These are phyloP conservation scores for Parus major DNA, from an alignment of 2,113 vertebrate genomes.

Conservation along the genomic window DNA sequence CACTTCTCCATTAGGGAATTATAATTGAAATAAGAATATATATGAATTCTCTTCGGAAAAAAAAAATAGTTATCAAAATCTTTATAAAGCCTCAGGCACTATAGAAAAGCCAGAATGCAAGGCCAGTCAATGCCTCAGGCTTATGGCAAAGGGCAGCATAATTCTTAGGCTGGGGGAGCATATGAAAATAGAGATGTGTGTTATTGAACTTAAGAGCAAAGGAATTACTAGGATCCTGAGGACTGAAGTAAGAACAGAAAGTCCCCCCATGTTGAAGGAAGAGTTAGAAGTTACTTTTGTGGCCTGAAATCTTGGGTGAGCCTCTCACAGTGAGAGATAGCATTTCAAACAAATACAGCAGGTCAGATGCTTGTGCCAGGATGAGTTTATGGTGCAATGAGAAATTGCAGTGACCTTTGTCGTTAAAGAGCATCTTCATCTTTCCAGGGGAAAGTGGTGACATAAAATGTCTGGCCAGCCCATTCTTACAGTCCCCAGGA, in stretches of 20 bases:
- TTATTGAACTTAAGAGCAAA: neutral
- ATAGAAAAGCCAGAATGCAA: neutral
- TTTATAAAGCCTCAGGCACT: neutral
- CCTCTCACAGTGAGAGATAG: neutral
- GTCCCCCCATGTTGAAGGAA: neutral
- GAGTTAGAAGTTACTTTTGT: neutral
- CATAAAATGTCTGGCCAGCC: neutral
- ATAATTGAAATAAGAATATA: neutral
- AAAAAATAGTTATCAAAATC: neutral
- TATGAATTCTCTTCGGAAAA: neutral
- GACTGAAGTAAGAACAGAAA: neutral
- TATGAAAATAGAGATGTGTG: neutral
- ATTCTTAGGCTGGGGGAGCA: neutral
- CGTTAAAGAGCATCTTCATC: neutral
- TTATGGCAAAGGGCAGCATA: conserved; percentile 4
- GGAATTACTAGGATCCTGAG: neutral
- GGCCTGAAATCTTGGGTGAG: neutral
- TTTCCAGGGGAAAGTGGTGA: neutral
- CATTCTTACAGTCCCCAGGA: neutral
- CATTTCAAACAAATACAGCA: neutral
- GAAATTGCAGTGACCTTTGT: neutral
- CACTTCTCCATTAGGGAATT: neutral
- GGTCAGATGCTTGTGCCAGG: neutral
- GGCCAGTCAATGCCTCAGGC: neutral
- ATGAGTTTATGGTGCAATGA: neutral